Conservation (phyloP, 2,888 invertebrate genomes). For the Zygogramma bicolorata region DNA sequence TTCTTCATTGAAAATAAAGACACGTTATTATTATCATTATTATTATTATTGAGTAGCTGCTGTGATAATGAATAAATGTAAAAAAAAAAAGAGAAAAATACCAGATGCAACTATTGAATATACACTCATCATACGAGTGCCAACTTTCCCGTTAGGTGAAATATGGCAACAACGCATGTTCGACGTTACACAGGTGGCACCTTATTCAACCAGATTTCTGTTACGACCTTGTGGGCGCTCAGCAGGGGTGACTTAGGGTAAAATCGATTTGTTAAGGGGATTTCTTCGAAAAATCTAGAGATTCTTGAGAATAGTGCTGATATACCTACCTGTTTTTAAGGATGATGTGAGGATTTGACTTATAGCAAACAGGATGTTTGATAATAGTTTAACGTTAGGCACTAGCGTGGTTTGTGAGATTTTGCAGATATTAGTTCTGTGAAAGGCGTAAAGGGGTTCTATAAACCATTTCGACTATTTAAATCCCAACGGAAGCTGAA, state of each 20-base stretch:
- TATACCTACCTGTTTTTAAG: neutral
- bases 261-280: neutral
- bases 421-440: too few species aligned
- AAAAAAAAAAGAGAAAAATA: too few species aligned
- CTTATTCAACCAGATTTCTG: constrained; percentile 29
- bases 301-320: constrained; percentile 7
- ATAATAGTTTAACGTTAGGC: neutral
- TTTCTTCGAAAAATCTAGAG: neutral
- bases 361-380: neutral
- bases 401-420: neutral
- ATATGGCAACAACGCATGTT: constrained; percentile 17
- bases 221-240: neutral
- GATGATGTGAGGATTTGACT: neutral
- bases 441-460: too few species aligned
- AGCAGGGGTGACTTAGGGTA: constrained; percentile 5
- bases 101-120: too few species aligned
- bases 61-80: too few species aligned
- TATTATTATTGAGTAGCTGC: too few species aligned
- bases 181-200: constrained; percentile 26
- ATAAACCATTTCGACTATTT: too few species aligned
- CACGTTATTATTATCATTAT: too few species aligned
- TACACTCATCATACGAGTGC: too few species aligned
- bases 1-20: too few species aligned
- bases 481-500: too few species aligned
- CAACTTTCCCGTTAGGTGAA: too few species aligned